Conservation (phyloP, 2,888 invertebrate genomes). For the Galeruca laticollis region DNA sequence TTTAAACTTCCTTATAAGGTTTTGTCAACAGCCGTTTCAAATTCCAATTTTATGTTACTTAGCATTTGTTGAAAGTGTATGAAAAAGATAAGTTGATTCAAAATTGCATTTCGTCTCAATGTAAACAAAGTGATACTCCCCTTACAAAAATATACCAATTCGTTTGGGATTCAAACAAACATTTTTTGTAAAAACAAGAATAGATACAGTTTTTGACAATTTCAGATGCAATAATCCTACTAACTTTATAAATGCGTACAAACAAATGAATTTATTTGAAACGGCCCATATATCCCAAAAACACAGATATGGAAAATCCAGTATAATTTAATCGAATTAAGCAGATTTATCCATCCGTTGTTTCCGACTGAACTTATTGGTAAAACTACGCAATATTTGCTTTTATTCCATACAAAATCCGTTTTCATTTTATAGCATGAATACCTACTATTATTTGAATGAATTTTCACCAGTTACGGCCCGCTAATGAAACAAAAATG, state of each 20-base stretch:
- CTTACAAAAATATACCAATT: too few species aligned
- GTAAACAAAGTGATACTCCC: too few species aligned
- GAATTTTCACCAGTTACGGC: not conserved
- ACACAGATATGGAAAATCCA: slow-evolving; percentile 3
- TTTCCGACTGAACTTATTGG: not conserved
- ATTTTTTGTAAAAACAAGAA: not conserved
- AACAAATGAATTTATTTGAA: not conserved
- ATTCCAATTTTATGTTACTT: too few species aligned
- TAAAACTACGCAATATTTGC: not conserved
- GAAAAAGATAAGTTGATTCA: too few species aligned
- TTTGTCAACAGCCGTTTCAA: too few species aligned
- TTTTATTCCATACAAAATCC: not conserved
- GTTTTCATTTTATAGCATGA: not conserved
- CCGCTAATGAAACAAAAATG: too few species aligned
- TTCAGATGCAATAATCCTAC: not conserved
- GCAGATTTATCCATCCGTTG: slow-evolving; percentile 19
- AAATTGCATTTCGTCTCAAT: too few species aligned
- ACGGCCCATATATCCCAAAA: not conserved
- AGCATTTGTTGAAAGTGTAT: too few species aligned
- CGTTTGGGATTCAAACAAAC: too few species aligned
- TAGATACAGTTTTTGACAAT: not conserved
- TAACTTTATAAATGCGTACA: not conserved
- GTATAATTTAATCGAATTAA: slow-evolving; percentile 14
- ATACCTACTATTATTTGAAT: not conserved
- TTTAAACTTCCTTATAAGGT: too few species aligned